Evolutionary conservation across 2,797 vertebrate species (phyloP).

Genomic region (Etheostoma perlongum): DNA sequence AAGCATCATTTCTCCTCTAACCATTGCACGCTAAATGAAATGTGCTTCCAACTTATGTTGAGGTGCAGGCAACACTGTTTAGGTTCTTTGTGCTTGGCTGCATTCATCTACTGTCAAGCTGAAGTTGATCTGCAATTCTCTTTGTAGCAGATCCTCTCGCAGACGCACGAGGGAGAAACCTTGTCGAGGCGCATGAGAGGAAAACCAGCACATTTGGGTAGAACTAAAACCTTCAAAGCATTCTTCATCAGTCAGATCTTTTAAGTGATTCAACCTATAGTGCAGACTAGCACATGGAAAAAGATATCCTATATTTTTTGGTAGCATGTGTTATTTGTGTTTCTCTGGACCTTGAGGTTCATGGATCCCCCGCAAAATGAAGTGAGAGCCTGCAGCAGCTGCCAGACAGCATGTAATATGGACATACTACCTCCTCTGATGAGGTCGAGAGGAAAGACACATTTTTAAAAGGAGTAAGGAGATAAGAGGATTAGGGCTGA

Average conservation of each 20-base stretch:
- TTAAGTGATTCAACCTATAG: conserved; percentile 57
- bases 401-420: conserved; percentile 56
- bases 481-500: conserved; percentile 73
- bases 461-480: conserved; percentile 64
- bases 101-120: conserved; percentile 77
- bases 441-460: conserved; percentile 68
- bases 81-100: conserved; percentile 74
- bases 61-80: conserved; percentile 66
- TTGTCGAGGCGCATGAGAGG: conserved; percentile 77
- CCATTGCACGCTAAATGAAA: conserved; percentile 46
- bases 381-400: conserved; percentile 69
- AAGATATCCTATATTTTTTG: conserved; percentile 64
- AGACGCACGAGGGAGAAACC: conserved; percentile 76
- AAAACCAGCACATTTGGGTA: conserved; percentile 79
- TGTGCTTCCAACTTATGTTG: conserved; percentile 48
- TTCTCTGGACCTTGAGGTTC: conserved; percentile 66
- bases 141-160: conserved; percentile 79
- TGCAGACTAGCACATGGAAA: conserved; percentile 57
- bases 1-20: conserved; percentile 32
- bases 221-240: conserved; percentile 82
- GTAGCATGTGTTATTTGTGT: conserved; percentile 71
- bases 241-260: conserved; percentile 66
- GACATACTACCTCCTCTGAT: conserved; percentile 71
- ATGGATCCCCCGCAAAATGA: conserved; percentile 62
- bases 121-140: conserved; percentile 83